Percentiles rank a stretch among this genome's conserved stretches.
These are phyloP conservation scores for Hypocryptadius cinnamomeus DNA, from an alignment of 2,113 vertebrate species.

Conservation along the genomic window DNA sequence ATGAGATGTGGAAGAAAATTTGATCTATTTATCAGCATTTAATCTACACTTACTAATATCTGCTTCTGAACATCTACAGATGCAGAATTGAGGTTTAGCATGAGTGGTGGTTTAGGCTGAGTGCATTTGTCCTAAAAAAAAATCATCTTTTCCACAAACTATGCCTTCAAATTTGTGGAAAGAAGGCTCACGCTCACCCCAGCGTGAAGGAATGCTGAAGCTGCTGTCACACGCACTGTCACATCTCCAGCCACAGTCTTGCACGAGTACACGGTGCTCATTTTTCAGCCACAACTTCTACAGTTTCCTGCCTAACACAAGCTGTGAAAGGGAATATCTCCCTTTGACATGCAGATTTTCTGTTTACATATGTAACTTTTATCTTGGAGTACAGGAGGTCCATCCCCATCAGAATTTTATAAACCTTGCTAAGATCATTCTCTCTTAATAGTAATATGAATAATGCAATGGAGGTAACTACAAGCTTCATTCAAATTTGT, in stretches of 20 bases:
- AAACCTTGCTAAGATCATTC: not conserved
- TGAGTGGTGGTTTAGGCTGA: not conserved
- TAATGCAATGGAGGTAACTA: not conserved
- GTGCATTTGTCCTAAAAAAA: not conserved
- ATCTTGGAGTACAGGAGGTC: not conserved
- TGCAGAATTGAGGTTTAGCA: not conserved
- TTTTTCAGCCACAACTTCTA: conserved; percentile 8
- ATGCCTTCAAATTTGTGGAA: not conserved
- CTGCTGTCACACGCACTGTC: not conserved
- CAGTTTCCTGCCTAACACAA: not conserved
- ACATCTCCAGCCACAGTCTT: not conserved
- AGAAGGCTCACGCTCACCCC: not conserved
- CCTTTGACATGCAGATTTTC: not conserved
- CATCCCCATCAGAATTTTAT: not conserved
- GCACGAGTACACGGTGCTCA: not conserved
- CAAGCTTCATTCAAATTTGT: not conserved
- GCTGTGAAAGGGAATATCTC: not conserved
- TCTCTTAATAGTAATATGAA: not conserved
- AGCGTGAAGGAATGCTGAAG: not conserved
- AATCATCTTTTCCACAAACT: not conserved
- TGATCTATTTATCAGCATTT: not conserved
- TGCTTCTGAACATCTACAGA: not conserved
- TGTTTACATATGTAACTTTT: not conserved
- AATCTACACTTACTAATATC: not conserved
- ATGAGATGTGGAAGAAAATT: not conserved